Conservation (phyloP, 92 coral and sea anemone species). For the Hydrozoanthus gracilis region DNA sequence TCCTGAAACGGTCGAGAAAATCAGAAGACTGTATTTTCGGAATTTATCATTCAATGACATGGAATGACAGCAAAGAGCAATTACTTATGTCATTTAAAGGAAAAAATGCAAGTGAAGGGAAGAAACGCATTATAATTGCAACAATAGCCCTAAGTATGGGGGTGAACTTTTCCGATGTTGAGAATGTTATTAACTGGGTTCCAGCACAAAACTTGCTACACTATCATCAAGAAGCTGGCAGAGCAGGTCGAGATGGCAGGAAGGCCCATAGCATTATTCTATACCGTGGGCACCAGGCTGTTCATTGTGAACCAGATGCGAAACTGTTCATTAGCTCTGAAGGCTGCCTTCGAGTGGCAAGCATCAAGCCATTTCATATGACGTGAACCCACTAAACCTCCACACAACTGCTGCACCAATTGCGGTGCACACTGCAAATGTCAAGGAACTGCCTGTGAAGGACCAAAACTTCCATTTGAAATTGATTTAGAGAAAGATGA, state of each 20-base stretch:
- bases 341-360: constrained; percentile 18
- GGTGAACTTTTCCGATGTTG: neutral
- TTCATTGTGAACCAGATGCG: constrained; percentile 15
- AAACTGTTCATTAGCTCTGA: constrained; percentile 5
- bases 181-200: neutral
- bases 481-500: neutral
- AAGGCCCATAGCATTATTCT: constrained; percentile 10
- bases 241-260: constrained; percentile 25
- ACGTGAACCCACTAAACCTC: constrained; percentile 10
- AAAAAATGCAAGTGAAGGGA: neutral
- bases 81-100: neutral
- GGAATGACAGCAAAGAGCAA: neutral
- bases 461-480: neutral
- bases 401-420: neutral
- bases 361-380: neutral
- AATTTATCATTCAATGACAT: constrained; percentile 44
- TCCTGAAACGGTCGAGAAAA: neutral
- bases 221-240: constrained; percentile 22
- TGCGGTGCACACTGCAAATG: neutral
- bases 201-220: neutral
- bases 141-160: neutral
- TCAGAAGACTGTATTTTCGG: constrained; percentile 35
- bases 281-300: constrained; percentile 7
- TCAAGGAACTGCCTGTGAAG: neutral
- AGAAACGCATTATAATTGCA: neutral